These are phyloP conservation scores for Heterodera schachtii DNA, from an alignment of 1,140 invertebrate species.

Conservation along the genomic window DNA sequence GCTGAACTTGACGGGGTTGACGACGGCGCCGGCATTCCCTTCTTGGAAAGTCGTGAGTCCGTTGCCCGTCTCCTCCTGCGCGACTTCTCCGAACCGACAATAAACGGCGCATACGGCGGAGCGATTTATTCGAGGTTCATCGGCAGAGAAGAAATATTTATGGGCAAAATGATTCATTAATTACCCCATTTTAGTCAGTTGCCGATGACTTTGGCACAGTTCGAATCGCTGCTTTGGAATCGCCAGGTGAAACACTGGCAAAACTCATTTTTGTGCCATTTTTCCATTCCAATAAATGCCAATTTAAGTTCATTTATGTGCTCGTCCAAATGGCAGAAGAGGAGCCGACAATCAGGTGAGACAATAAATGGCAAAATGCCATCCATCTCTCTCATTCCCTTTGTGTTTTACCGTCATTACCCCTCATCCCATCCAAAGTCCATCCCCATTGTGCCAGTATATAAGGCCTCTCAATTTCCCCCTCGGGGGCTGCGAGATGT, in stretches of 20 bases:
- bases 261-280: no score
- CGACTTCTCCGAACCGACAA: constrained; percentile 70
- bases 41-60: constrained; percentile 90
- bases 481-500: no score
- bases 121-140: constrained; percentile 41
- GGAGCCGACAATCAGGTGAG: constrained; percentile 73
- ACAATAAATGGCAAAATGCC: not conserved
- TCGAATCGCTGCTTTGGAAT: constrained; percentile 87
- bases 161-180: constrained; percentile 25
- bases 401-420: no score
- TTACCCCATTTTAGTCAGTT: constrained; percentile 68
- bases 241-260: constrained; percentile 69
- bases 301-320: constrained; percentile 77
- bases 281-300: no score
- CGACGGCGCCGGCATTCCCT: constrained; percentile 86
- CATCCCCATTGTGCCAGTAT: no score
- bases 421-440: no score
- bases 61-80: constrained; percentile 97
- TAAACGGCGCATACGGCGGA: constrained; percentile 46
- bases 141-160: not conserved
- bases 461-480: no score
- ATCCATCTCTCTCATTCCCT: no score
- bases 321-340: constrained; percentile 90
- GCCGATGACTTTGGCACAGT: constrained; percentile 88
- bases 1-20: constrained; percentile 93